phyloP scores from a whole-genome alignment of 2,113 vertebrate genomes.

The Carassius carassius region DNA sequence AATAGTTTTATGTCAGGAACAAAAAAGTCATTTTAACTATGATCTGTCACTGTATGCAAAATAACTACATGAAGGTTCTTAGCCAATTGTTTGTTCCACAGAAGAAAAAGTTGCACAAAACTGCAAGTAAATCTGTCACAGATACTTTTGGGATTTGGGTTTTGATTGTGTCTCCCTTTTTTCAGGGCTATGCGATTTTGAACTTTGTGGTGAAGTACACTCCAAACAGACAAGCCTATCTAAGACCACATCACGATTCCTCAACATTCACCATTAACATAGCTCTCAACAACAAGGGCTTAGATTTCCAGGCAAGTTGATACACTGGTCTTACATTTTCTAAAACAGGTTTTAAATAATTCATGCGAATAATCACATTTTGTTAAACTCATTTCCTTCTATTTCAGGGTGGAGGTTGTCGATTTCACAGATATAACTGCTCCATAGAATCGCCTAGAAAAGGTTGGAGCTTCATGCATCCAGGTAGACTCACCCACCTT shows the following conservation, averaged over 20 bases:
- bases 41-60: not conserved
- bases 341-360: not conserved
- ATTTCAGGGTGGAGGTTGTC: slow-evolving; percentile 91
- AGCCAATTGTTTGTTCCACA: not conserved
- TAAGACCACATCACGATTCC: slow-evolving; percentile 95
- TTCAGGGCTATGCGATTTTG: slow-evolving; percentile 86
- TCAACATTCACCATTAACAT: slow-evolving; percentile 98
- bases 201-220: slow-evolving; percentile 99
- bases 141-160: not conserved
- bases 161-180: slow-evolving; percentile 22
- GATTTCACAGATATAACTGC: slow-evolving; percentile 96
- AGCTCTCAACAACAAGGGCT: slow-evolving; percentile 91
- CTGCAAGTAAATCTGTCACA: not conserved
- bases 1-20: not conserved
- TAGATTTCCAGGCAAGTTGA: slow-evolving; percentile 86
- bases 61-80: not conserved
- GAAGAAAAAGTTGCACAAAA: not conserved
- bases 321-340: not conserved
- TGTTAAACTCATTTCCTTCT: not conserved
- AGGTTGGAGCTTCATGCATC: slow-evolving; percentile 99
- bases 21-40: not conserved
- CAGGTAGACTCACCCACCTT: slow-evolving; percentile 93
- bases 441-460: slow-evolving; percentile 92
- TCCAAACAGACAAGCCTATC: slow-evolving; percentile 83
- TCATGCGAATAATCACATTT: too few species aligned